phyloP scores from a whole-genome alignment of 2,113 vertebrate genomes.

The Scopus umbretta region DNA sequence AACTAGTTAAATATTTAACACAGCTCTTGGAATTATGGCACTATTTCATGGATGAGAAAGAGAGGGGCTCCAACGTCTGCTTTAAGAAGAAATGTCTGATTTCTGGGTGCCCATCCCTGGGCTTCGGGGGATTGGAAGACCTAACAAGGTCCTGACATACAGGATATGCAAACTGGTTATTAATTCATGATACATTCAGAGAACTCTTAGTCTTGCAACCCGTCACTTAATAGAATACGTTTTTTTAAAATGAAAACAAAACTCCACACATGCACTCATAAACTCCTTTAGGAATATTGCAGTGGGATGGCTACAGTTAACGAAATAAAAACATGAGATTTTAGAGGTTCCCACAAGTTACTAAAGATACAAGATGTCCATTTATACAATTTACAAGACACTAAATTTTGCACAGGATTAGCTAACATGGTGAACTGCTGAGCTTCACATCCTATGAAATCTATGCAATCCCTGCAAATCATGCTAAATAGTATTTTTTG shows the following conservation, averaged over 20 bases:
- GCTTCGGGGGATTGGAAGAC: neutral
- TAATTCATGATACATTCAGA: neutral
- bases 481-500: neutral
- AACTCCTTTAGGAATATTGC: neutral
- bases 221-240: neutral
- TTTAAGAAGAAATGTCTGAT: neutral
- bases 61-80: neutral
- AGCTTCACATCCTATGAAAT: neutral
- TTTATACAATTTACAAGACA: neutral
- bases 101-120: neutral
- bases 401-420: neutral
- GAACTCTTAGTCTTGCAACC: neutral
- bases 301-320: neutral
- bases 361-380: neutral
- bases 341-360: neutral
- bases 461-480: neutral
- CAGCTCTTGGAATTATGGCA: neutral
- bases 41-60: neutral
- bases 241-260: neutral
- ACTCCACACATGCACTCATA: neutral
- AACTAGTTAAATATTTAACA: neutral
- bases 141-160: neutral
- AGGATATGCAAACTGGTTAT: neutral
- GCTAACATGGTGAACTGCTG: neutral
- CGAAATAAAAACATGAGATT: neutral